Evolutionary conservation across 2,113 vertebrate genomes (phyloP), one percentile per base, ranked within the genome.

Genomic region (Oncorhynchus clarkii): DNA sequence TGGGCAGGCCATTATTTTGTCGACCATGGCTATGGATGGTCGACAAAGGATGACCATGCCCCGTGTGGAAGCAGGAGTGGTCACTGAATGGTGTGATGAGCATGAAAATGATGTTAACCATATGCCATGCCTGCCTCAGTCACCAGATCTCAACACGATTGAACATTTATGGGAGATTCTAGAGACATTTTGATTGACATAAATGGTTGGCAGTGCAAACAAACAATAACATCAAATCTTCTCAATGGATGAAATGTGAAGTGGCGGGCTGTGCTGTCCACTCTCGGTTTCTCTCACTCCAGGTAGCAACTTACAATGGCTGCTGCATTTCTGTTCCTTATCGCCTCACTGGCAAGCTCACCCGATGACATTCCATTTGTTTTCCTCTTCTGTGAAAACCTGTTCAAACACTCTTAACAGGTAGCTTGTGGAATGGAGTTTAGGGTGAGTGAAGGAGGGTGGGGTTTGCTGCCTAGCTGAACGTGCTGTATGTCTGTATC

Each of bases 321-420:
- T 7, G 34, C 24, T 39, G 70, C 24, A 1, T 79, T 80, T 85
- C 72, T 18, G n/a, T 79, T 82, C 34, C 39, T 70, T 69, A 31
- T 81, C 77, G 54, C 70, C 71, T 71, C 66, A 76, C 80, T 78
- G 69, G 49, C 27, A 57, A 87, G 89, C 92, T 88, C 22, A 92
- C 85, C 87, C 0, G 70, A 85, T 77, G 51, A 88, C 91, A 93
- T 93, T 93, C 93, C 87, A 75, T 76, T 62, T 51, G 5, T 67
- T 78, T 75, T 77, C 71, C 76, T 13, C 76, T 13, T 70, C 18
- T 1, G 76, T 78, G 70, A 81, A 87, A 90, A 89, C 80, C 78
- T 74, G 79, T 71, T 75, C 39, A 3, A 0, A 60, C 79, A 1
- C 77, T 72, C 34, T 31, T 64, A 34, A 70, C 60, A 16, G 8